These are phyloP conservation scores for Ophiothrix spiculata DNA, from an alignment of 35 echinoderm and acorn worm species.

Conservation along the genomic window DNA sequence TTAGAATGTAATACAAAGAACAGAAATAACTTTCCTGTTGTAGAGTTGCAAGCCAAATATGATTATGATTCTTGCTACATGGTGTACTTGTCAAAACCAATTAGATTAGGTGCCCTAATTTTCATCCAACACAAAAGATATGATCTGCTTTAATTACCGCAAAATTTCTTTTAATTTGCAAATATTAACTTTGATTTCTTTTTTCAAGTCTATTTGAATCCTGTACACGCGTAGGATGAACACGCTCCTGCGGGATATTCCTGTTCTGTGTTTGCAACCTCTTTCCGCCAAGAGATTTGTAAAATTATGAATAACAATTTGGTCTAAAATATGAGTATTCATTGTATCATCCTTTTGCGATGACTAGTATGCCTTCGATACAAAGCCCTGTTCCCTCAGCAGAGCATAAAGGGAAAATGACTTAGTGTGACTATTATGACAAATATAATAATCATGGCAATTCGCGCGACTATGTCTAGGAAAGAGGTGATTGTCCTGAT, in stretches of 20 bases:
- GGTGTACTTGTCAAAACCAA: too few species aligned
- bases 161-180: background rate
- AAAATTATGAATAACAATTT: background rate
- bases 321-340: background rate
- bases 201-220: background rate
- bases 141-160: slow-evolving; percentile 12
- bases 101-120: background rate
- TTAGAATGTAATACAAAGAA: too few species aligned
- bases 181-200: background rate
- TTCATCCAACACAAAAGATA: background rate
- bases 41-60: background rate
- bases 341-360: too few species aligned
- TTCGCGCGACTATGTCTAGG: background rate
- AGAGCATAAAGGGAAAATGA: background rate
- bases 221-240: background rate
- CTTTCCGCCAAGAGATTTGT: background rate
- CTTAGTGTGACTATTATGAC: background rate
- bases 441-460: background rate
- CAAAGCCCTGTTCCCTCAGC: background rate
- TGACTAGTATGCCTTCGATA: background rate
- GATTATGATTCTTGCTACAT: background rate
- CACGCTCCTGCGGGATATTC: background rate
- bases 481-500: background rate
- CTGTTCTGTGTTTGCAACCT: background rate
- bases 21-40: background rate